Conservation (phyloP, 1,140 invertebrate genomes). For the Dendroctonus valens region DNA sequence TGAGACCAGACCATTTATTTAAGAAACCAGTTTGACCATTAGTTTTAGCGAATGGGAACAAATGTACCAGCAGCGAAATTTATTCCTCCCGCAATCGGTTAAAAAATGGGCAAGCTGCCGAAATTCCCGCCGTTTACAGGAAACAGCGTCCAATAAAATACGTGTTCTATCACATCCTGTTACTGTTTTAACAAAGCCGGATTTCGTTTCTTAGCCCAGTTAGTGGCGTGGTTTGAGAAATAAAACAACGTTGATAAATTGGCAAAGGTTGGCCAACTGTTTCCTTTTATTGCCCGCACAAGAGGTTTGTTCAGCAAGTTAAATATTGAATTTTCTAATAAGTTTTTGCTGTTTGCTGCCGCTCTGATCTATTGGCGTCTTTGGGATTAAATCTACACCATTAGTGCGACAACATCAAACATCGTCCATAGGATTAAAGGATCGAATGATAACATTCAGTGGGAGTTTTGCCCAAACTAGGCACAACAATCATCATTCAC, state of each 20-base stretch:
- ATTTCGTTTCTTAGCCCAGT: constrained; percentile 24
- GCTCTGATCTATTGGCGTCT: no score
- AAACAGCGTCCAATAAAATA: constrained; percentile 31
- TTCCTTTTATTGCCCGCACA: constrained; percentile 3
- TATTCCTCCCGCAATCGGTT: constrained; percentile 21
- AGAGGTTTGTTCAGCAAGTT: neutral
- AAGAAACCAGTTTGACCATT: constrained; percentile 20
- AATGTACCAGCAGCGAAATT: constrained; percentile 21
- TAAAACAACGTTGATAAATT: constrained; percentile 25
- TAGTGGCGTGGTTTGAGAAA: constrained; percentile 14
- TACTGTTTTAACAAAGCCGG: constrained; percentile 28
- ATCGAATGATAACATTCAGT: no score
- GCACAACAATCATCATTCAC: no score
- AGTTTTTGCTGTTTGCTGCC: no score
- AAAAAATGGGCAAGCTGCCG: constrained; percentile 32
- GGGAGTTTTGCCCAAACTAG: no score
- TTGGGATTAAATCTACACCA: no score
- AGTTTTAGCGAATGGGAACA: constrained; percentile 24
- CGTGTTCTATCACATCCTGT: constrained; percentile 32
- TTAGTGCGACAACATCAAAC: no score
- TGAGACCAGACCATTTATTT: constrained; percentile 20
- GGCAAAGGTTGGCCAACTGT: neutral
- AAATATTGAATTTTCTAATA: constrained; percentile 1
- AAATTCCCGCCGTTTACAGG: constrained; percentile 23
- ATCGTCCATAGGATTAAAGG: no score